Evolutionary conservation across 2,888 invertebrate species (phyloP), one percentile per base, ranked within the genome.

Genomic region (Drosophila mercatorum): DNA sequence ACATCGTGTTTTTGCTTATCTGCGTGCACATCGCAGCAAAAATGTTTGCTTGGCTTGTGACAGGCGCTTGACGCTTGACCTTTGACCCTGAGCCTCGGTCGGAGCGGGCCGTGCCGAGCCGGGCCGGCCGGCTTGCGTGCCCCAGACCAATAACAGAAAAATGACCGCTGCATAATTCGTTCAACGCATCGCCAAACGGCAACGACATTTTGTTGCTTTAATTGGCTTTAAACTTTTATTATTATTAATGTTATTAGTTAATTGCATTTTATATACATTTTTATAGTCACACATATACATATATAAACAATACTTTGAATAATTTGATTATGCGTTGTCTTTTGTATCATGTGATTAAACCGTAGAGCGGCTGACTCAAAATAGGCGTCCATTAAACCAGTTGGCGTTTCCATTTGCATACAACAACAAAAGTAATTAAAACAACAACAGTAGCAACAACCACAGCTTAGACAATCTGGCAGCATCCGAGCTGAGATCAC

Each of bases 311-410:
- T 40, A 26, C n/a, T 47, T 57, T 47, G 22, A 51, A 31, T 28
- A 57, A 47, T 62, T 65, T 53, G 14, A 38, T 22, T 43, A 41
- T 49, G 47, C 41, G 22, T 41, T 41, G 51, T 6, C 58, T 49
- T 53, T 36, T 67, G 84, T 87, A 84, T 87, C 81, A 87, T 81
- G 79, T 87, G 89, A 87, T 65, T 14, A 43, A 68, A 59, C 56
- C 71, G 59, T 79, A 64, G 49, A 62, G 36, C 58, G 38, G 8
- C 40, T 26, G 38, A 22, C 53, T 43, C 56, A 44, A 47, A 47
- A 40, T 31, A 55, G 61, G 34, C 60, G 68, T 71, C 66, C 67
- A 75, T 71, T 75, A 78, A 87, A 83, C 87, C 72, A 83, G 84
- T 83, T 81, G 70, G 53, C 64, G 68, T 17, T 57, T 81, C 71